Percentiles rank a stretch among this genome's conserved stretches.
Conservation (phyloP, 2,888 invertebrate species). For the Trachelus tabidus region DNA sequence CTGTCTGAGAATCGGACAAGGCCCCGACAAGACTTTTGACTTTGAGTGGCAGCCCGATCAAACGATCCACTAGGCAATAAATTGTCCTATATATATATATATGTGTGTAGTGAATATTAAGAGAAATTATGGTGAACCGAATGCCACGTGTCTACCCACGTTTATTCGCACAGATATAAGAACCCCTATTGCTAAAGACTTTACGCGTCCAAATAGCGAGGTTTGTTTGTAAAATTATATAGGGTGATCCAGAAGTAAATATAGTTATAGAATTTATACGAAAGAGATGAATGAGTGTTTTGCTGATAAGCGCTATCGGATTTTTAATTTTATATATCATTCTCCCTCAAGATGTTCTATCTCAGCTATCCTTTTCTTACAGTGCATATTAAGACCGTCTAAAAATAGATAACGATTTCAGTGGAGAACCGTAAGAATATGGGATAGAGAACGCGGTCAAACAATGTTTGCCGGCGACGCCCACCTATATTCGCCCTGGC, state of each 20-base stretch:
- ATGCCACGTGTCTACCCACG: background rate
- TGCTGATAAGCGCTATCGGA: too few relatives aligned
- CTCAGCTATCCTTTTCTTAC: background rate
- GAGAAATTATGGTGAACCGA: background rate
- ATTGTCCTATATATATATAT: background rate
- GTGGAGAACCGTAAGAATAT: slow-evolving; percentile 22
- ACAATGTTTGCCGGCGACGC: slow-evolving; percentile 63
- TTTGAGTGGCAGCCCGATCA: slow-evolving; percentile 21
- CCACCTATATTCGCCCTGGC: slow-evolving; percentile 56
- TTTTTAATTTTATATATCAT: background rate
- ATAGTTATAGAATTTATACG: too few relatives aligned
- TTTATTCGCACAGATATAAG: background rate
- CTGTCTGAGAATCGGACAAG: slow-evolving; percentile 8
- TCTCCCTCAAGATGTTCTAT: background rate
- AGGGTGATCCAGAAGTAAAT: too few relatives aligned
- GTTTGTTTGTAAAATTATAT: too few relatives aligned
- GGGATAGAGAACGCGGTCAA: slow-evolving; percentile 57
- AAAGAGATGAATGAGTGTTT: too few relatives aligned
- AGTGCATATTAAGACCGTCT: slow-evolving; percentile 22
- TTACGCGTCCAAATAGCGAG: too few relatives aligned
- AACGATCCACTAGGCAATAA: slow-evolving; percentile 13
- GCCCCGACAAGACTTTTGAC: slow-evolving; percentile 15
- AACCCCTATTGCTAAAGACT: too few relatives aligned
- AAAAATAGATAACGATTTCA: slow-evolving; percentile 52
- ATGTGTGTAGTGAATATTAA: background rate